phyloP scores from a whole-genome alignment of 2,797 vertebrate species.

The Melanotaenia trifasciata region DNA sequence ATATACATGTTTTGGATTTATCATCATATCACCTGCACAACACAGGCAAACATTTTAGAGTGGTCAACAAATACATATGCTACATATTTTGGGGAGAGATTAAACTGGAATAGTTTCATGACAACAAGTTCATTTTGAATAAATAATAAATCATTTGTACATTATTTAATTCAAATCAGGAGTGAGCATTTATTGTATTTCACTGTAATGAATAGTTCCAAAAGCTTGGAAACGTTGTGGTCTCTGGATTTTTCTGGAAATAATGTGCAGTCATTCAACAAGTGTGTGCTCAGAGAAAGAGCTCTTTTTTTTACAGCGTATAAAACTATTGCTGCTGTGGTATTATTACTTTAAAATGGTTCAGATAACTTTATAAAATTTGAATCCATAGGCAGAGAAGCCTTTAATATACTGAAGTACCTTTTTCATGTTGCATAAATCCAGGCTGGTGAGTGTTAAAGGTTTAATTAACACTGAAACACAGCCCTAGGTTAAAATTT shows the following conservation, averaged over 20 bases:
- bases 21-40: background rate
- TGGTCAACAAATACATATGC: background rate
- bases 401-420: background rate
- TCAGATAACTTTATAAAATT: background rate
- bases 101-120: too few species aligned
- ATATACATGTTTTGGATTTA: background rate
- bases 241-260: too few species aligned
- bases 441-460: background rate
- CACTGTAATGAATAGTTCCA: too few species aligned
- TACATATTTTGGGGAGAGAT: too few species aligned
- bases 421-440: background rate
- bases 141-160: background rate
- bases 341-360: background rate
- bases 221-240: too few species aligned
- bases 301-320: too few species aligned
- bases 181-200: too few species aligned
- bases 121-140: too few species aligned
- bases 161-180: background rate
- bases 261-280: too few species aligned
- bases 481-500: conserved; percentile 21
- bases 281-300: too few species aligned
- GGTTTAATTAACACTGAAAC: conserved; percentile 26
- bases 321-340: background rate
- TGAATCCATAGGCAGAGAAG: background rate
- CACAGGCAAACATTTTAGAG: background rate